Evolutionary conservation across 2,113 vertebrate species (phyloP).

Genomic region (Echinops telfairi): DNA sequence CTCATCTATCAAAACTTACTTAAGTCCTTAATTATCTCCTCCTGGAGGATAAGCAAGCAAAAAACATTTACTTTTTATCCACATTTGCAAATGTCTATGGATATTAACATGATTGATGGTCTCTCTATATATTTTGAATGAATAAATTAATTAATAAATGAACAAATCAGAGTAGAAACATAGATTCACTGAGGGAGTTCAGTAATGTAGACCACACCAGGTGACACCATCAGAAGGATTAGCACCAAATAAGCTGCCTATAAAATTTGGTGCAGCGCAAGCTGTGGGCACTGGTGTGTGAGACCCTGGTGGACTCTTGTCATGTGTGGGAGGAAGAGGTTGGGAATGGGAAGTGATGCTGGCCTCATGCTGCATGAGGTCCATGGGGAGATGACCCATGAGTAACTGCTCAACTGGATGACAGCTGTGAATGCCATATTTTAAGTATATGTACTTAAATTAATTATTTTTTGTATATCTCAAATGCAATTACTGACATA

Average conservation of each 20-base stretch:
- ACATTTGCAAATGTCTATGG: not conserved
- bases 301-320: too few species aligned
- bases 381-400: too few species aligned
- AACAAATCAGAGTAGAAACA: not conserved
- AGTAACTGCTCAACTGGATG: too few species aligned
- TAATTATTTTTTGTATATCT: not conserved
- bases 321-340: too few species aligned
- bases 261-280: too few species aligned
- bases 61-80: not conserved
- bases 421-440: not conserved
- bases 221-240: too few species aligned
- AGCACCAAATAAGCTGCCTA: too few species aligned
- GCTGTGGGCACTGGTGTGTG: too few species aligned
- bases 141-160: not conserved
- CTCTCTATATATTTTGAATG: not conserved
- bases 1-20: not conserved
- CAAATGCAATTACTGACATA: conserved; percentile 8
- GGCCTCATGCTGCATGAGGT: too few species aligned
- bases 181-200: not conserved
- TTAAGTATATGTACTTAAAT: not conserved
- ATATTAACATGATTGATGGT: not conserved
- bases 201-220: too few species aligned
- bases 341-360: too few species aligned
- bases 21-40: not conserved
- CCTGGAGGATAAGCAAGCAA: not conserved